These are phyloP conservation scores for Uria aalge DNA, from an alignment of 2,113 vertebrate species.

Conservation along the genomic window DNA sequence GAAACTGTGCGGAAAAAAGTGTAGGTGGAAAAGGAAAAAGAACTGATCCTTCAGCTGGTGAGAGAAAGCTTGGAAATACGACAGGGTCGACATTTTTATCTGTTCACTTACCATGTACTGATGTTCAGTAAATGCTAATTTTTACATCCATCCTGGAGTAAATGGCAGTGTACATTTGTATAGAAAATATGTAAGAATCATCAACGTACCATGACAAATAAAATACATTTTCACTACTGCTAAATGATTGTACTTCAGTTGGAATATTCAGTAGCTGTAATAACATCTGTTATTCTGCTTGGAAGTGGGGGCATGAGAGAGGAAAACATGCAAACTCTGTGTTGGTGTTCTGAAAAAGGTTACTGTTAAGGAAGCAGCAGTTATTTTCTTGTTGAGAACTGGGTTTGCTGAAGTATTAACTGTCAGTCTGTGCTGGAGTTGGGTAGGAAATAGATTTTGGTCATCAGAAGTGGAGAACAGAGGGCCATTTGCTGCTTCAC, in stretches of 20 bases:
- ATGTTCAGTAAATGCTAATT: slow-evolving; percentile 1
- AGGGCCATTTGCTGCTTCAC: background rate
- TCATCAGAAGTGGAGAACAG: background rate
- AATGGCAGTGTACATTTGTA: background rate
- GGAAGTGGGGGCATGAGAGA: background rate
- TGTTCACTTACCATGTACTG: background rate
- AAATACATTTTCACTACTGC: background rate
- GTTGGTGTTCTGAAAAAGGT: background rate
- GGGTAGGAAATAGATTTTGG: background rate
- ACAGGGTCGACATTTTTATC: background rate
- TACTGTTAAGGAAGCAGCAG: background rate
- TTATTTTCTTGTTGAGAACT: background rate
- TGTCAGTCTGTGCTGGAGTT: background rate
- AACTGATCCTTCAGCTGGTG: background rate
- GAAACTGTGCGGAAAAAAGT: background rate
- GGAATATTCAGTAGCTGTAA: slow-evolving; percentile 5
- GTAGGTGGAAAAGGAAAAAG: slow-evolving; percentile 3
- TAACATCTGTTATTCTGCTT: background rate
- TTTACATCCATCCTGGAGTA: background rate
- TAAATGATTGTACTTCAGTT: background rate
- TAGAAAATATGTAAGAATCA: background rate
- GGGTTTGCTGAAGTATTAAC: background rate
- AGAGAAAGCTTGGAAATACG: background rate
- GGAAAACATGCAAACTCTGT: background rate
- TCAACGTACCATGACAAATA: background rate